Base-by-base conservation (phyloP, 2,113 vertebrate genomes). In the Picathartes gymnocephalus region DNA sequence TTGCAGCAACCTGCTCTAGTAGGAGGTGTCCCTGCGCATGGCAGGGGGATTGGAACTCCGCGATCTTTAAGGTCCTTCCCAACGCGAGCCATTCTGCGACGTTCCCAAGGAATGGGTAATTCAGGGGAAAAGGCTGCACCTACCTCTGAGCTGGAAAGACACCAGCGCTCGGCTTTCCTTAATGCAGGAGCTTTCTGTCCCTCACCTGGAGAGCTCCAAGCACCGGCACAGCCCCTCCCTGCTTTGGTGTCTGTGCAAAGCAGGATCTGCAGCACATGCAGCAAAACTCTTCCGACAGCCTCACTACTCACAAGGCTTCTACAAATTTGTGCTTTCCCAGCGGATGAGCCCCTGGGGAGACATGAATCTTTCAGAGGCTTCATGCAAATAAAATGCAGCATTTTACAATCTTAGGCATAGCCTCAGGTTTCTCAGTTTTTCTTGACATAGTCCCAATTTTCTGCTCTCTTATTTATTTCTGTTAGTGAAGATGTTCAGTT, bases 391-490 rank as follows among this genome's bases (percentile, higher is more conserved):
- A 94, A 96, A 95, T 57, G 66, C 71, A 93, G 58, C 82, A 25
- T 68, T 93, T 93, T 74, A 73, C 50, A 47, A 44, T 92, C 78
- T 50, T 42, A 20, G 91, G 93, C 81, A 24, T 51, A 88, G 72
- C 93, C 92, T 83, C 42, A 3, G 91, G 89, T 96, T 95, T 95
- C 92, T 93, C 86, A 71, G 60, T 70, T 96, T 93, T 92, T 72
- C 81, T 48, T 94, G 73, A 88, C 65, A 70, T 94, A 92, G 74
- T 92, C 50, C 76, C 68, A 91, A 93, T 95, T 95, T 96, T 95
- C 86, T 96, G 89, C 78, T 93, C 61, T 87, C 69, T 47, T 84
- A 74, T 78, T 86, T 89, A 39, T 89, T 93, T 84, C 86, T 73
- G 93, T 70, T 62, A 84, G 78, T n/a, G 53, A 72, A 80, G 84